Evolutionary conservation across 1,140 invertebrate genomes (phyloP).

Genomic region (Luehdorfia chinensis): DNA sequence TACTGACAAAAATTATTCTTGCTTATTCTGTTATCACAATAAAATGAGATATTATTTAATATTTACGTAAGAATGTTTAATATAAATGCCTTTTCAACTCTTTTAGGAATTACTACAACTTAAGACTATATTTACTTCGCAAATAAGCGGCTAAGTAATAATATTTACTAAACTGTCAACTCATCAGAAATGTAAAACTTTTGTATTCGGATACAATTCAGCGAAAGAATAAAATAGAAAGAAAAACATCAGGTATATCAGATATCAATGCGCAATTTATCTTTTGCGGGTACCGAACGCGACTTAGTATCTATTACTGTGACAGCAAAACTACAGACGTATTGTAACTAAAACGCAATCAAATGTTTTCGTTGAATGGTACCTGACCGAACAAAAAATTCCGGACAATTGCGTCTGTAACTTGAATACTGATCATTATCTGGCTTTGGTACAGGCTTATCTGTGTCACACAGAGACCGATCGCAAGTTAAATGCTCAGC

Average conservation of each 20-base stretch:
- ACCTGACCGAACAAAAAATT: constrained; percentile 39
- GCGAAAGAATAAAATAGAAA: constrained; percentile 32
- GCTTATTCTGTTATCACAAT: too few relatives aligned
- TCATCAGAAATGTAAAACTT: constrained; percentile 51
- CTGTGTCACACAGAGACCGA: constrained; percentile 49
- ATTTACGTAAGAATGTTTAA: too few relatives aligned
- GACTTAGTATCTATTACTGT: constrained; percentile 61
- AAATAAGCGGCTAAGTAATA: too few relatives aligned
- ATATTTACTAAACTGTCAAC: too few relatives aligned
- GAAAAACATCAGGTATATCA: constrained; percentile 67
- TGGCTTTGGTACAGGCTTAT: constrained; percentile 51
- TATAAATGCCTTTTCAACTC: too few relatives aligned
- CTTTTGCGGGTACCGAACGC: constrained; percentile 50
- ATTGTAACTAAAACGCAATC: constrained; percentile 66
- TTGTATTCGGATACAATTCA: constrained; percentile 39
- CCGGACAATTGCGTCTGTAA: constrained; percentile 60
- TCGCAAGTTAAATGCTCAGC: constrained; percentile 43
- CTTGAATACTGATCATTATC: constrained; percentile 72
- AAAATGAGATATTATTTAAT: too few relatives aligned
- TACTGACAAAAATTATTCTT: too few relatives aligned
- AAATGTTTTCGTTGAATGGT: constrained; percentile 53
- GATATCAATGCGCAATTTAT: constrained; percentile 66
- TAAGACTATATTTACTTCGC: too few relatives aligned
- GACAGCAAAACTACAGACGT: constrained; percentile 42
- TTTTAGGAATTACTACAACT: too few relatives aligned